Conservation (phyloP, 1,140 invertebrate species). For the Habropoda laboriosa region DNA sequence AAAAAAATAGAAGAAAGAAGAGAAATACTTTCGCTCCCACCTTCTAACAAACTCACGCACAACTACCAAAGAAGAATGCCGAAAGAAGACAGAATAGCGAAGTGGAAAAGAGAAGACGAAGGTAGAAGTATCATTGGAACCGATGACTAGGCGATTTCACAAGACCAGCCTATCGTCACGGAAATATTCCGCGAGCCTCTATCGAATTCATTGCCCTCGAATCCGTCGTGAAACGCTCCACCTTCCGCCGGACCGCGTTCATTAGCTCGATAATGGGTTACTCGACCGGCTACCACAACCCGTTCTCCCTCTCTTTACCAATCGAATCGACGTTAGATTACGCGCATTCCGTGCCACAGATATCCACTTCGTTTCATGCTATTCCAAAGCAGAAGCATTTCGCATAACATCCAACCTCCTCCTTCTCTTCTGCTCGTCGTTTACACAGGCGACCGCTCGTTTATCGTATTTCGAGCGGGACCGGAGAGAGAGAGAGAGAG, state of each 20-base stretch:
- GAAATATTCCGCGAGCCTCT: slow-evolving; percentile 21
- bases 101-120: neutral
- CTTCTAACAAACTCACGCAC: too few species aligned
- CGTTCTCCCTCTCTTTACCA: slow-evolving; percentile 7
- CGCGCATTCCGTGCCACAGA: slow-evolving; percentile 40
- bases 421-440: too few species aligned
- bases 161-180: neutral
- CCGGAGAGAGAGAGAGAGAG: neutral
- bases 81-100: neutral
- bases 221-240: neutral
- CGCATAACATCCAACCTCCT: slow-evolving; percentile 36
- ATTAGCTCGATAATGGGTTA: slow-evolving; percentile 56
- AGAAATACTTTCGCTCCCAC: slow-evolving; percentile 16
- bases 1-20: too few species aligned
- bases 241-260: slow-evolving; percentile 13
- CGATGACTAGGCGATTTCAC: slow-evolving; percentile 1
- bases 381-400: slow-evolving; percentile 16
- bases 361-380: too few species aligned
- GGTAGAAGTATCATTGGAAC: neutral
- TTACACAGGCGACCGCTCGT: slow-evolving; percentile 14
- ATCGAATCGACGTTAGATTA: slow-evolving; percentile 49
- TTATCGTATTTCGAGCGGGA: slow-evolving; percentile 49
- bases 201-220: slow-evolving; percentile 9
- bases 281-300: slow-evolving; percentile 7
- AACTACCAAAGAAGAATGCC: too few species aligned